Evolutionary conservation across 2,113 vertebrate species (phyloP), one percentile per base, ranked within the genome.

Genomic region (Syngnathus scovelli): DNA sequence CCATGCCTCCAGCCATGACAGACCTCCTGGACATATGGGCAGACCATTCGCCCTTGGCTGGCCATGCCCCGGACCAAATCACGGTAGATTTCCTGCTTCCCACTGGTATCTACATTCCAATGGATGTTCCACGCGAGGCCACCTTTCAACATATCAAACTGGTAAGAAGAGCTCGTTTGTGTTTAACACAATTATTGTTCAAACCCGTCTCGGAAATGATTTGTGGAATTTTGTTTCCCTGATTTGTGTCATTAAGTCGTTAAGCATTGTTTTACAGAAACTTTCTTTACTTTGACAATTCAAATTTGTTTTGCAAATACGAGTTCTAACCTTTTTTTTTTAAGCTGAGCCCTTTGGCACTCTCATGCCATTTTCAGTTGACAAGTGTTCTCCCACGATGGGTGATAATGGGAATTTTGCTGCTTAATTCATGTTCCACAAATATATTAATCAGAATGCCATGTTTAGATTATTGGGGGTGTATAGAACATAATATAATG

Each of bases 1-100:
- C 89, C 84, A 98, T 99, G 97, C 95, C 96, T 94, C 96, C 97
- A 88, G 94, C 97, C 80, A 94, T 98, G 94, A 94, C 93, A 89
- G 96, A 98, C 92, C 87, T 91, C 87, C 91, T 98, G 91, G 97
- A 98, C 92, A 94, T 97, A 88, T 98, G 97, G 97, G 94, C 93
- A 75, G 94, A 93, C 85, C 93, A 95, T 83, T 93, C 94, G 58
- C 93, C 94, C 83, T 89, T 95, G 80, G 89, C 90, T 65, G 84
- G 90, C 78, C 90, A 92, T 61, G 85, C 88, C 79, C 94, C 94
- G 89, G 93, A 90, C 88, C 92, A 92, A 79, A 90, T 98, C 83
- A 90, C 91, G 38, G 93, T 98, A 88, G 97, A 99, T 82, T 95
- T 98, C 86, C 90, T 99, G 75, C 91, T 99, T 83, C 97, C 96